phyloP scores from a whole-genome alignment of 1,140 invertebrate species.

The Lasioglossum baleicum region DNA sequence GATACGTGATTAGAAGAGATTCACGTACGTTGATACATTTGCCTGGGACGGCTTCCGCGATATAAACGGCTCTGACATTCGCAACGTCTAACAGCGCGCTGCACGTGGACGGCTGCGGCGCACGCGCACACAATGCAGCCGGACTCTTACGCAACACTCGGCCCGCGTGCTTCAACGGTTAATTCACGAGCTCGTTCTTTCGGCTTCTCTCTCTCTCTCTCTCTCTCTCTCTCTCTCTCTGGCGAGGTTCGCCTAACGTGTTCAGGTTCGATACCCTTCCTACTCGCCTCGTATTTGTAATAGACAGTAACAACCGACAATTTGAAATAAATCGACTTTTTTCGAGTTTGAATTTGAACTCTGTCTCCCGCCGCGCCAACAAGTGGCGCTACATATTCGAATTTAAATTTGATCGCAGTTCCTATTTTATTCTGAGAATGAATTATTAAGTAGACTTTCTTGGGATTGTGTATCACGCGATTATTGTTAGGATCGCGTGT shows the following conservation, averaged over 20 bases:
- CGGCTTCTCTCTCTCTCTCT: background rate
- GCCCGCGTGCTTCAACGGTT: constrained; percentile 28
- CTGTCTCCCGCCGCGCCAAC: too few relatives aligned
- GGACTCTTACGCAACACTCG: constrained; percentile 51
- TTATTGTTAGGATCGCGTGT: background rate
- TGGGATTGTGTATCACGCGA: background rate
- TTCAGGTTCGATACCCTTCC: constrained; percentile 10
- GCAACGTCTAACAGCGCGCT: constrained; percentile 39
- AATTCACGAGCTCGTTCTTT: constrained; percentile 26
- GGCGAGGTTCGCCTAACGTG: background rate
- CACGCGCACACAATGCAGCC: constrained; percentile 48
- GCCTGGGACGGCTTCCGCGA: constrained; percentile 42
- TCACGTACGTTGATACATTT: constrained; percentile 29
- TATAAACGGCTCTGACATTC: constrained; percentile 60
- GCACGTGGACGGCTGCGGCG: constrained; percentile 61
- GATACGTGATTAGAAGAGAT: constrained; percentile 34
- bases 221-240: background rate
- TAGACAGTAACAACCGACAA: too few relatives aligned
- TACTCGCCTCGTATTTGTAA: background rate
- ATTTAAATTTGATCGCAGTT: background rate
- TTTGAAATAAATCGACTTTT: too few relatives aligned
- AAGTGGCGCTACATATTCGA: background rate
- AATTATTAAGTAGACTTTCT: background rate
- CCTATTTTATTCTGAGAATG: too few relatives aligned
- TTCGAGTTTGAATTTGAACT: too few relatives aligned